Evolutionary conservation across 2,797 vertebrate genomes (phyloP).

Genomic region (Urosaurus nigricauda): DNA sequence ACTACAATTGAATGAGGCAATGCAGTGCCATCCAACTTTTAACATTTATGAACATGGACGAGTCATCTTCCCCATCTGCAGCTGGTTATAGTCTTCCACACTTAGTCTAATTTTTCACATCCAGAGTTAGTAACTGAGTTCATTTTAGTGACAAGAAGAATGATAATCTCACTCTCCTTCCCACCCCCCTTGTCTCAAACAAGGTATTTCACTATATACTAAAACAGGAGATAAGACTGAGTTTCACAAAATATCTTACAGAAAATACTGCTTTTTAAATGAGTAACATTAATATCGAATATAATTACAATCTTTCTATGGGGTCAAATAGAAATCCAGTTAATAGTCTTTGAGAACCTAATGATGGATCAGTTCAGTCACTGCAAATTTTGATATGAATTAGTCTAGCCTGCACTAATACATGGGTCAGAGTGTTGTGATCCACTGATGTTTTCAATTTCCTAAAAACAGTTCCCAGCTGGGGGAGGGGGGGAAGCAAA

Average conservation of each 20-base stretch:
- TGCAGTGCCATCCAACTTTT: constrained; percentile 13
- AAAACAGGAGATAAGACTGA: constrained; percentile 59
- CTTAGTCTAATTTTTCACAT: constrained; percentile 21
- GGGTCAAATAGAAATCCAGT: constrained; percentile 32
- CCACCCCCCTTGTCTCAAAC: constrained; percentile 31
- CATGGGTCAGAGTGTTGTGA: neutral
- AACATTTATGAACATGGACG: constrained; percentile 34
- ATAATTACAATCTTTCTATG: constrained; percentile 50
- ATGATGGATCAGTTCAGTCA: neutral
- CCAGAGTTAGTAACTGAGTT: constrained; percentile 50
- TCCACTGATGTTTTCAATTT: neutral
- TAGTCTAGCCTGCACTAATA: neutral
- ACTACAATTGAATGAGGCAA: neutral
- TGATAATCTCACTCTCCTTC: constrained; percentile 36
- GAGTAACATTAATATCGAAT: constrained; percentile 40
- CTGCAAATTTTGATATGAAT: neutral
- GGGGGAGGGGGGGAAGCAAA: neutral
- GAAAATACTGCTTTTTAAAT: constrained; percentile 10
- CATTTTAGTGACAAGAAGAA: constrained; percentile 47
- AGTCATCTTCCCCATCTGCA: neutral
- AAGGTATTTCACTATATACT: constrained; percentile 58
- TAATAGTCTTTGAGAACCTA: neutral
- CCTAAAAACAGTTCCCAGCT: neutral
- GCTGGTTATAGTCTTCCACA: neutral
- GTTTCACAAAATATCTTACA: constrained; percentile 38